Conservation (phyloP, 1,140 invertebrate genomes). For the Cataglyphis hispanica region DNA sequence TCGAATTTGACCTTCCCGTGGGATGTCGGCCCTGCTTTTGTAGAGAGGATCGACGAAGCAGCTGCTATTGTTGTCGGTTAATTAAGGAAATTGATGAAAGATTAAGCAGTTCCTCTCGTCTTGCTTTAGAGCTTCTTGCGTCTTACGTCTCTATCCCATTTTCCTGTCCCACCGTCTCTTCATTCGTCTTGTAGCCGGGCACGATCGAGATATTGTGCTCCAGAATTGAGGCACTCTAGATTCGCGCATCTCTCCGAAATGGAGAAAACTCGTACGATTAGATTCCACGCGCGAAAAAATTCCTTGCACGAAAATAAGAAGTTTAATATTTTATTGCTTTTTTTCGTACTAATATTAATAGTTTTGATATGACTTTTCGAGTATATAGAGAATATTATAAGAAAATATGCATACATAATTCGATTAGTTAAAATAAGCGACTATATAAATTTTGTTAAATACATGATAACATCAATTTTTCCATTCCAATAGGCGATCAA, state of each 20-base stretch:
- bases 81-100: slow-evolving; percentile 80
- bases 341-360: not conserved
- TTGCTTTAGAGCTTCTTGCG: not conserved
- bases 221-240: slow-evolving; percentile 48
- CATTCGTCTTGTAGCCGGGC: slow-evolving; percentile 23
- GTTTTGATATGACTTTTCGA: not conserved
- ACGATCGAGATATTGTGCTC: slow-evolving; percentile 64
- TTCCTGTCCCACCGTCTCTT: slow-evolving; percentile 17
- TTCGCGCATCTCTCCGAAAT: slow-evolving; percentile 2
- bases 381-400: not conserved
- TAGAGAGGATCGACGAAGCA: slow-evolving; percentile 65
- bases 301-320: not conserved
- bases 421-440: not conserved
- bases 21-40: not conserved
- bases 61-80: slow-evolving; percentile 76
- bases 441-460: not conserved
- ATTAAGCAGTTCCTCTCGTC: slow-evolving; percentile 71
- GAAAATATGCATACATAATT: not conserved
- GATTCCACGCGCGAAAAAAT: not conserved
- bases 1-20: slow-evolving; percentile 63
- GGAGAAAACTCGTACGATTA: slow-evolving; percentile 44
- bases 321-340: not conserved
- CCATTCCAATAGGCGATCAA: not conserved
- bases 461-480: not conserved
- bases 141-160: slow-evolving; percentile 29